These are phyloP conservation scores for Lathamus discolor DNA, from an alignment of 2,113 vertebrate genomes.

Conservation along the genomic window DNA sequence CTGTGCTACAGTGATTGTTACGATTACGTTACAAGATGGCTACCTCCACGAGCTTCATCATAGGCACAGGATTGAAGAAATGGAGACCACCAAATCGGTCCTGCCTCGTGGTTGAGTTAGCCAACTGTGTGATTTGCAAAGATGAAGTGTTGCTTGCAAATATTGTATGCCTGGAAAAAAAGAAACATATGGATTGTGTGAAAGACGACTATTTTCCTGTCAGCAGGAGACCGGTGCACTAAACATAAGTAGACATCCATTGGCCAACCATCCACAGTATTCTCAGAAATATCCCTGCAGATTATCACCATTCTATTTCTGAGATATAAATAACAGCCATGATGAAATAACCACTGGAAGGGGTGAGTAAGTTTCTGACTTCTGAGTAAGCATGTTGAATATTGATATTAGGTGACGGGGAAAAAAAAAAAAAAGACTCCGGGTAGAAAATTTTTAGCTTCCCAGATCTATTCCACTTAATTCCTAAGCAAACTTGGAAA, in stretches of 20 bases:
- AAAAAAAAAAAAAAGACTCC: not conserved
- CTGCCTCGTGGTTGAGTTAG: slow-evolving; percentile 87
- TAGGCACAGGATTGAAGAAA: slow-evolving; percentile 96
- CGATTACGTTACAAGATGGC: not conserved
- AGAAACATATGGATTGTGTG: not conserved
- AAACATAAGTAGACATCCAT: not conserved
- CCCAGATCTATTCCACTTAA: not conserved
- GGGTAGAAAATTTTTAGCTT: not conserved
- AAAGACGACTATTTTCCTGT: not conserved
- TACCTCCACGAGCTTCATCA: slow-evolving; percentile 98
- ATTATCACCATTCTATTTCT: not conserved
- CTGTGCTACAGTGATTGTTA: not conserved
- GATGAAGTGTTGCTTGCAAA: slow-evolving; percentile 98
- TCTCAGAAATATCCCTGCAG: not conserved
- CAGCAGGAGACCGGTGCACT: not conserved
- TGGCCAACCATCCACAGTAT: not conserved
- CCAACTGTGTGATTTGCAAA: slow-evolving; percentile 86
- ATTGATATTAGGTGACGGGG: not conserved
- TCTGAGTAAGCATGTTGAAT: fast-evolving
- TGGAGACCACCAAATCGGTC: slow-evolving; percentile 94
- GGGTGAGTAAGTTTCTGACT: not conserved
- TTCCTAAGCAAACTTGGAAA: not conserved
- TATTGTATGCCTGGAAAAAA: slow-evolving; percentile 85
- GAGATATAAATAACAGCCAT: not conserved
- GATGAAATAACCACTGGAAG: not conserved